Conservation (phyloP, 2,113 vertebrate species). For the Seriola dumerili region DNA sequence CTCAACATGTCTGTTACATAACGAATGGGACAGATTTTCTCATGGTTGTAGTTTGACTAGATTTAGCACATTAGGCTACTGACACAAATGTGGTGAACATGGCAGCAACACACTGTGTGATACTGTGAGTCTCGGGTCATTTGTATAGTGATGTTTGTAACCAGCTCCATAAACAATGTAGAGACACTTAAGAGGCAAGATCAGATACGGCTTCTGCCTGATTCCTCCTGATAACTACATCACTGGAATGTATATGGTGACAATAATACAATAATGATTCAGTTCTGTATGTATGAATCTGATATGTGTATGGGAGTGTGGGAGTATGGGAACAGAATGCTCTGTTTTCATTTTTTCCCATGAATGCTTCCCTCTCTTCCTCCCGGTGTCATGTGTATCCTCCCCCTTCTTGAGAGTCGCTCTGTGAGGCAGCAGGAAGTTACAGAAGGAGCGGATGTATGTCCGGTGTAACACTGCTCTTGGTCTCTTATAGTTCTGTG, state of each 20-base stretch:
- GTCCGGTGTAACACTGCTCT: slow-evolving; percentile 24
- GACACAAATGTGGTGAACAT: neutral
- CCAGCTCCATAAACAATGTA: neutral
- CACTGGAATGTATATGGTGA: neutral
- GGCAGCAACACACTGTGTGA: neutral
- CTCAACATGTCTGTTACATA: slow-evolving; percentile 4
- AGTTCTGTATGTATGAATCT: neutral
- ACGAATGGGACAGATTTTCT: neutral
- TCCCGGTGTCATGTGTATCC: slow-evolving; percentile 19
- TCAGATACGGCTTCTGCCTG: neutral
- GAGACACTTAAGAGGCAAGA: neutral
- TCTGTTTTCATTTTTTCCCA: slow-evolving; percentile 12
- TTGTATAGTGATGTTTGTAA: neutral
- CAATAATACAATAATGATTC: neutral
- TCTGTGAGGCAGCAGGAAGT: slow-evolving; percentile 53
- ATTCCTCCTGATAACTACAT: neutral
- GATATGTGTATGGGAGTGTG: neutral
- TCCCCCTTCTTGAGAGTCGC: slow-evolving; percentile 8
- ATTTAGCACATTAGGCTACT: neutral
- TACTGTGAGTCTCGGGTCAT: neutral
- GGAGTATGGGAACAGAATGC: slow-evolving; percentile 1
- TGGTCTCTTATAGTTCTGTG: neutral
- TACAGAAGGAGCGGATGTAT: slow-evolving; percentile 49
- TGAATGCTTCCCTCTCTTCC: slow-evolving; percentile 29
- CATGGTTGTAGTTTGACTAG: neutral